A percentile compares a stretch with the other conserved stretches of the same genome.
Conservation (phyloP, 2,113 vertebrate species). For the Nestor notabilis region DNA sequence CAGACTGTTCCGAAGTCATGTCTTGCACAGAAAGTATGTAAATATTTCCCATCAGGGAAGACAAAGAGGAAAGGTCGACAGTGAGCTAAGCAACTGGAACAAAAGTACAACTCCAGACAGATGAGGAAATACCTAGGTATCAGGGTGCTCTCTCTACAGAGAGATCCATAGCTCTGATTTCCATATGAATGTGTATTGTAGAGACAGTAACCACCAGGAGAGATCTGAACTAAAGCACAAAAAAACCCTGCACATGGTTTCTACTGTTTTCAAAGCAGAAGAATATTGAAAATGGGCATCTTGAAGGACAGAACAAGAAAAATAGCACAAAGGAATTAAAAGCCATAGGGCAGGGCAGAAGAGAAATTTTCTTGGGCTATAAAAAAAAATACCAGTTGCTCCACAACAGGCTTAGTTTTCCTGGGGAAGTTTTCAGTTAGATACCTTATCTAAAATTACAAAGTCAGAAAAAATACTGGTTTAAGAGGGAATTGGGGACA, state of each 20-base stretch:
- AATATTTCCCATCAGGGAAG: neutral
- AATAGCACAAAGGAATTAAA: neutral
- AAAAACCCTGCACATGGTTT: neutral
- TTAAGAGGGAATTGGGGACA: neutral
- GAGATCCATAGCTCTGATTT: neutral
- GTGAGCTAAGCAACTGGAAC: neutral
- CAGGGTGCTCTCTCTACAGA: neutral
- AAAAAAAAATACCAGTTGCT: neutral
- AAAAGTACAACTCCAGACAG: neutral
- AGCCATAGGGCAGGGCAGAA: neutral
- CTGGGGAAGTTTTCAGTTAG: neutral
- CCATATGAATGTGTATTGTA: neutral
- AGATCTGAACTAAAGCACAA: neutral
- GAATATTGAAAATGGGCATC: neutral
- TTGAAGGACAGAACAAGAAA: neutral
- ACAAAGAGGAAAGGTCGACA: neutral
- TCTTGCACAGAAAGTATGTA: neutral
- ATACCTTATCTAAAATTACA: neutral
- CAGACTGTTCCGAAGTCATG: neutral
- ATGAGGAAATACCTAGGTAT: neutral
- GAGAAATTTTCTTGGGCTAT: neutral
- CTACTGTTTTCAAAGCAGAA: neutral
- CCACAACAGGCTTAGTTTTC: neutral
- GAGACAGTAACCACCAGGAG: neutral
- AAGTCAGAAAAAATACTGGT: neutral